phyloP scores from a whole-genome alignment of 2,888 invertebrate species.

The Meteorus cinctellus region DNA sequence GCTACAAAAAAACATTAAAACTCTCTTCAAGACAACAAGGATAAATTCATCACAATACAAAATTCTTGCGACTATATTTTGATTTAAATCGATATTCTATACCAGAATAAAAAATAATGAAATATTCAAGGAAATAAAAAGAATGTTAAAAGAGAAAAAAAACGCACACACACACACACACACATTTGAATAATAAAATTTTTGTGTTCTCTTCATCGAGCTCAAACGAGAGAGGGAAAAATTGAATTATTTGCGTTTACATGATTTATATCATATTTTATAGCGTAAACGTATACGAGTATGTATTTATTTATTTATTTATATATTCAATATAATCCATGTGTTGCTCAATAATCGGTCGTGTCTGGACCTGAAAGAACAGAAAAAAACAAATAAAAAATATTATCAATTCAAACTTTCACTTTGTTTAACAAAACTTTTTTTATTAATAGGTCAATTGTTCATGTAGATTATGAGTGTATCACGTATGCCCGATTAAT shows the following conservation, averaged over 20 bases:
- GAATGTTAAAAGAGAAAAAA: conserved; percentile 2
- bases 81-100: neutral
- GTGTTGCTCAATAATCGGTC: conserved; percentile 65
- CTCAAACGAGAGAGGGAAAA: neutral
- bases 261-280: neutral
- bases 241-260: neutral
- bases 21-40: neutral
- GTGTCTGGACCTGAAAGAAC: conserved; percentile 68
- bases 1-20: neutral
- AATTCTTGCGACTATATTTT: neutral
- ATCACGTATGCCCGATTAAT: neutral
- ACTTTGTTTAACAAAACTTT: conserved; percentile 7
- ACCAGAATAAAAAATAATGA: conserved; percentile 12
- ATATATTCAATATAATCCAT: conserved; percentile 16
- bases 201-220: neutral
- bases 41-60: neutral
- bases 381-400: conserved; percentile 37
- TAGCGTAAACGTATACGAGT: too few relatives aligned
- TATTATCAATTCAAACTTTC: neutral
- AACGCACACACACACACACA: conserved; percentile 22
- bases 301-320: too few relatives aligned
- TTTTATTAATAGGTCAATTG: conserved; percentile 9
- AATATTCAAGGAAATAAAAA: neutral
- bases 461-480: conserved; percentile 1
- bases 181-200: conserved; percentile 13